Evolutionary conservation across 2,113 vertebrate species (phyloP).

Genomic region (Microcebus jonahi): DNA sequence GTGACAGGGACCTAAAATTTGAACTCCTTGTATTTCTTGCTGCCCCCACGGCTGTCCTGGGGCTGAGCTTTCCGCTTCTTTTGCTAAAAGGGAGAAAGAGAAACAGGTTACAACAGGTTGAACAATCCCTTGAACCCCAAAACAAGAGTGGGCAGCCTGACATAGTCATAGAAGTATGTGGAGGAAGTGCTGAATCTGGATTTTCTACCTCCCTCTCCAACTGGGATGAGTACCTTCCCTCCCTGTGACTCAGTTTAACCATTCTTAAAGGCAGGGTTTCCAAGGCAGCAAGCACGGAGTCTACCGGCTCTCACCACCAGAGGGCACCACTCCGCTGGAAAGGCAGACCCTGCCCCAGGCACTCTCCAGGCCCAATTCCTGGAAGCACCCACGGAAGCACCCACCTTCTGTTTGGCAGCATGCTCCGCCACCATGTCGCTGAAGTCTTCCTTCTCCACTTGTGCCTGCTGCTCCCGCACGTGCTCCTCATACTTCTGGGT

Average conservation of each 20-base stretch:
- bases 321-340: background rate
- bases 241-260: background rate
- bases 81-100: constrained; percentile 85
- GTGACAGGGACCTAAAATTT: constrained; percentile 88
- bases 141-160: background rate
- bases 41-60: constrained; percentile 90
- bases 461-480: constrained; percentile 94
- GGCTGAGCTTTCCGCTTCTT: constrained; percentile 96
- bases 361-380: fast-evolving
- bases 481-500: constrained; percentile 96
- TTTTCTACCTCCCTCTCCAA: background rate
- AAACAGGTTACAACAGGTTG: constrained; percentile 15
- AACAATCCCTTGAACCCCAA: background rate
- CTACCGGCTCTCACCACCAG: background rate
- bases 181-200: background rate
- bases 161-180: background rate
- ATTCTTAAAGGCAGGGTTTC: background rate
- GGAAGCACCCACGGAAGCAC: background rate
- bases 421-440: constrained; percentile 98
- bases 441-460: constrained; percentile 96
- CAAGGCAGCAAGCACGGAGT: background rate
- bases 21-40: constrained; percentile 97
- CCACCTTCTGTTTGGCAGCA: constrained; percentile 96
- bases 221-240: background rate
- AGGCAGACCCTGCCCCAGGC: background rate